Conservation (phyloP, 2,888 invertebrate genomes). For the Orgyia antiqua region DNA sequence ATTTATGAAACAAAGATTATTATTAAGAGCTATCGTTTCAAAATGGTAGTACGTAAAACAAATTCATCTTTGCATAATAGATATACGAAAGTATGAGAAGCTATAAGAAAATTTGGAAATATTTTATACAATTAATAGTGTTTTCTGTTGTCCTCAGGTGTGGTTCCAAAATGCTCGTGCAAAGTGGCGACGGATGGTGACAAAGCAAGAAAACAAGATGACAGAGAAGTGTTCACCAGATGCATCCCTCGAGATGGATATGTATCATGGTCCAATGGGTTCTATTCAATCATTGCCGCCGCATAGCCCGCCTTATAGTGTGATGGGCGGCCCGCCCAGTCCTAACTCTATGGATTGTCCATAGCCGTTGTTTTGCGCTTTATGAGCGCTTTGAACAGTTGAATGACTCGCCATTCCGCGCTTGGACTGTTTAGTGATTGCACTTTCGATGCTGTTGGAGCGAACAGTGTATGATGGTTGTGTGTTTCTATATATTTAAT, state of each 20-base stretch:
- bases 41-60: too few species aligned
- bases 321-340: conserved; percentile 81
- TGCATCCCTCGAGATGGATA: conserved; percentile 80
- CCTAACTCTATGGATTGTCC: conserved; percentile 86
- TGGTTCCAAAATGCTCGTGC: conserved; percentile 98
- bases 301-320: conserved; percentile 84
- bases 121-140: too few species aligned
- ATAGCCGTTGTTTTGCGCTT: conserved; percentile 76
- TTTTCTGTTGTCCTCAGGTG: conserved; percentile 82
- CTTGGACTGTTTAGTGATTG: conserved; percentile 7
- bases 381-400: conserved; percentile 47
- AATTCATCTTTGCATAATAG: too few species aligned
- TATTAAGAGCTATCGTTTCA: too few species aligned
- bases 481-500: too few species aligned
- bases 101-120: too few species aligned
- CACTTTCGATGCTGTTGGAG: conserved; percentile 4
- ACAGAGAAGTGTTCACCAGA: conserved; percentile 84
- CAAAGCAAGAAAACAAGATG: conserved; percentile 87
- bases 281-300: conserved; percentile 82
- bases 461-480: conserved; percentile 12
- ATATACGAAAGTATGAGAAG: too few species aligned
- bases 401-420: conserved; percentile 26
- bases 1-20: too few species aligned
- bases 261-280: conserved; percentile 81
- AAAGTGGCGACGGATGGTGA: conserved; percentile 93